Conservation (phyloP, 2,888 invertebrate species). For the Stenodera caucasica region DNA sequence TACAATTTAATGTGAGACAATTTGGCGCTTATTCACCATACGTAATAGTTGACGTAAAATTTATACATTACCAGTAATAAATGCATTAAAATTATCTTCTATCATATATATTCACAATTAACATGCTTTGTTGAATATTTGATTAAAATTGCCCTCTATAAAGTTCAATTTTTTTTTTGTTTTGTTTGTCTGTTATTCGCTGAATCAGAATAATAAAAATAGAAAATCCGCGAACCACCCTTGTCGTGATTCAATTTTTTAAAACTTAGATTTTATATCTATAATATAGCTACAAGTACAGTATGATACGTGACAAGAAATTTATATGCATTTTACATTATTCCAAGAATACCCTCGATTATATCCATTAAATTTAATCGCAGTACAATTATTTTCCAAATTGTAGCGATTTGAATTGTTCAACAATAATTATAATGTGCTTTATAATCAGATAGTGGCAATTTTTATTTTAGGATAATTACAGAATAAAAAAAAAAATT, state of each 20-base stretch:
- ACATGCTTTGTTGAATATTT: constrained; percentile 13
- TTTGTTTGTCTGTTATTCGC: neutral
- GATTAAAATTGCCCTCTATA: constrained; percentile 20
- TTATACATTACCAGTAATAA: constrained; percentile 23
- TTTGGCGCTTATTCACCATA: constrained; percentile 29
- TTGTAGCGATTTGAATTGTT: constrained; percentile 13
- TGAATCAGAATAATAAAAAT: neutral
- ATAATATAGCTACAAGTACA: constrained; percentile 9
- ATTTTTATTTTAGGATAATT: neutral
- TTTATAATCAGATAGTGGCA: constrained; percentile 9
- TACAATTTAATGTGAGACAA: constrained; percentile 35
- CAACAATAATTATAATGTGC: constrained; percentile 15
- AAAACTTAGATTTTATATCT: constrained; percentile 4
- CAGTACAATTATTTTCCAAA: constrained; percentile 19
- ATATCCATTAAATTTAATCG: constrained; percentile 21
- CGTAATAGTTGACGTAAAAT: constrained; percentile 24
- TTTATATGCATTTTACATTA: constrained; percentile 23
- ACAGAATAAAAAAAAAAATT: neutral
- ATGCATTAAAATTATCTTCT: constrained; percentile 29
- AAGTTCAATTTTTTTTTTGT: constrained; percentile 15
- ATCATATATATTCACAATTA: constrained; percentile 9
- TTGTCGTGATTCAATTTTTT: constrained; percentile 10
- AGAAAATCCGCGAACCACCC: constrained; percentile 5
- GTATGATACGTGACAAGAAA: constrained; percentile 20
- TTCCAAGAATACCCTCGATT: constrained; percentile 23